Evolutionary conservation across 2,113 vertebrate genomes (phyloP).

Genomic region (Brachypteracias leptosomus): DNA sequence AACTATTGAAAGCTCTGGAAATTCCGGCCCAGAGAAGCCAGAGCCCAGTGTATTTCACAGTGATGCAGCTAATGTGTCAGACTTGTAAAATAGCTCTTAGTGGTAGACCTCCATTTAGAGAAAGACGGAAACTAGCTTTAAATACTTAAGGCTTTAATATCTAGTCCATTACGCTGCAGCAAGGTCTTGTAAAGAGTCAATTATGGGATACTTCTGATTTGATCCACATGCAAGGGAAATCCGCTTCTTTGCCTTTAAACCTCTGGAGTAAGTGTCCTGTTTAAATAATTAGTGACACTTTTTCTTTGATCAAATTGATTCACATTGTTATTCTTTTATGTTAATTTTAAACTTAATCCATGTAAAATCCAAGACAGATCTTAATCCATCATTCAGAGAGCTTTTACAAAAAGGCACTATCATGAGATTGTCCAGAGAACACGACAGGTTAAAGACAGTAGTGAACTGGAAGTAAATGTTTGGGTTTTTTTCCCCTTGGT

Average conservation of each 20-base stretch:
- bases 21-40: constrained; percentile 78
- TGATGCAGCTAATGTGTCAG: constrained; percentile 88
- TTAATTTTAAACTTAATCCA: constrained; percentile 82
- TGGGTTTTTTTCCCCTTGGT: neutral
- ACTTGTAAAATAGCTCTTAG: constrained; percentile 94
- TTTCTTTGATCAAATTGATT: constrained; percentile 86
- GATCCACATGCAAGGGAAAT: constrained; percentile 95
- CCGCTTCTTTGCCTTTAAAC: constrained; percentile 80
- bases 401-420: constrained; percentile 35
- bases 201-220: constrained; percentile 96
- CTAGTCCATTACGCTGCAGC: constrained; percentile 95
- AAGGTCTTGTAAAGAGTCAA: constrained; percentile 98
- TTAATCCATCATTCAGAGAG: constrained; percentile 70
- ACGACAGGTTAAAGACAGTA: constrained; percentile 46
- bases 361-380: constrained; percentile 73
- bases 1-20: constrained; percentile 81
- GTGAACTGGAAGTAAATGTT: constrained; percentile 31
- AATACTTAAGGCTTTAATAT: constrained; percentile 97
- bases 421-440: constrained; percentile 68
- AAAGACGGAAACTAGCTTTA: constrained; percentile 90
- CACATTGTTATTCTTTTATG: constrained; percentile 83
- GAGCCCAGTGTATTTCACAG: constrained; percentile 77
- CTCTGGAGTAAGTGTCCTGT: constrained; percentile 80
- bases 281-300: constrained; percentile 88
- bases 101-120: constrained; percentile 80